Evolutionary conservation across 1,140 invertebrate genomes (phyloP).

Genomic region (Battus philenor): DNA sequence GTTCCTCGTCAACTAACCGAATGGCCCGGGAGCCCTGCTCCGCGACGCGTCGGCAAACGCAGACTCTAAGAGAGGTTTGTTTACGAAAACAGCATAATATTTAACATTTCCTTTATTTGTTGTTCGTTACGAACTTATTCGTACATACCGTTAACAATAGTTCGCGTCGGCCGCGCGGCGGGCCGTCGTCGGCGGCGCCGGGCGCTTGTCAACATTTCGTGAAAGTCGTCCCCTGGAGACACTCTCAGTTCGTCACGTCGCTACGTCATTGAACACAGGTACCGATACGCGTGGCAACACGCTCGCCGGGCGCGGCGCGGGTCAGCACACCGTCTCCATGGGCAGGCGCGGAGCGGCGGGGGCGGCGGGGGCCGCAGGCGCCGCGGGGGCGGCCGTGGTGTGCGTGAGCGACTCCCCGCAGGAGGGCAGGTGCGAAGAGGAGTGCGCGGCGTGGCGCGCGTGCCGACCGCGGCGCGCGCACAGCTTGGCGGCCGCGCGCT

Average conservation of each 20-base stretch:
- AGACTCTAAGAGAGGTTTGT: too few relatives aligned
- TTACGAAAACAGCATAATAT: too few relatives aligned
- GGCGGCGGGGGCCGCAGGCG: constrained; percentile 79
- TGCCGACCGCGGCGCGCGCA: constrained; percentile 71
- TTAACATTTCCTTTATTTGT: too few relatives aligned
- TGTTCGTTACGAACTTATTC: too few relatives aligned
- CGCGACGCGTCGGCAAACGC: too few relatives aligned
- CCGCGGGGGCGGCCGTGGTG: constrained; percentile 83
- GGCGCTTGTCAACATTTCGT: too few relatives aligned
- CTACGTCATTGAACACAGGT: constrained; percentile 33
- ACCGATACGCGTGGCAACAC: constrained; percentile 28
- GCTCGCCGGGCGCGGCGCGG: constrained; percentile 7
- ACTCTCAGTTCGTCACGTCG: constrained; percentile 19
- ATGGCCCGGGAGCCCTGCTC: too few relatives aligned
- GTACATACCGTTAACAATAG: too few relatives aligned
- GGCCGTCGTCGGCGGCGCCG: too few relatives aligned
- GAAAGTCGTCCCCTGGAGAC: too few relatives aligned
- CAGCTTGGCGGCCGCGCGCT: constrained; percentile 75
- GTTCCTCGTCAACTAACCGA: too few relatives aligned
- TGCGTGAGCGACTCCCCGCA: constrained; percentile 84
- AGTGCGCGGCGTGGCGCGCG: constrained; percentile 78
- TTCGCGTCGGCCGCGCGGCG: too few relatives aligned
- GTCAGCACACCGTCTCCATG: constrained; percentile 77
- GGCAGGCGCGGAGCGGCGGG: constrained; percentile 79
- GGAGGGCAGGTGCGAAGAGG: constrained; percentile 86